These are phyloP conservation scores for Triplophysa tibetana DNA, from an alignment of 2,113 vertebrate species.

Conservation along the genomic window DNA sequence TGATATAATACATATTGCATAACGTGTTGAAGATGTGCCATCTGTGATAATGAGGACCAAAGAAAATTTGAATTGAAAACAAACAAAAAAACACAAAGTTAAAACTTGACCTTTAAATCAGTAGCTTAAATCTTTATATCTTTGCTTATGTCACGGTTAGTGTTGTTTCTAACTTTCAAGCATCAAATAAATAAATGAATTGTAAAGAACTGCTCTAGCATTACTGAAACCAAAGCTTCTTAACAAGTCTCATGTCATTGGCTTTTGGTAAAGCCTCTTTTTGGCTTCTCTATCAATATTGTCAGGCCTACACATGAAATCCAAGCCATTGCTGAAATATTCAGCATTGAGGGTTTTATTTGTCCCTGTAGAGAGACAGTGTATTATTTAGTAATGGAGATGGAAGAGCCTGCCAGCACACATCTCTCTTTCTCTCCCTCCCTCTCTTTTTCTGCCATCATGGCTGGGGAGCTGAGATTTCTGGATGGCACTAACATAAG, in stretches of 20 bases:
- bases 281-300: conserved; percentile 60
- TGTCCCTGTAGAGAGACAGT: conserved; percentile 67
- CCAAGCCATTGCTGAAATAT: conserved; percentile 76
- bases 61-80: no score
- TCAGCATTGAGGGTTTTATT: conserved; percentile 68
- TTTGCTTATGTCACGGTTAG: no score
- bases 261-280: conserved; percentile 30
- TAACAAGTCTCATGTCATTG: conserved; percentile 33
- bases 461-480: conserved; percentile 72
- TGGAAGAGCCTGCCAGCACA: conserved; percentile 73
- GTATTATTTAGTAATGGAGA: conserved; percentile 78
- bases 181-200: conserved; percentile 17
- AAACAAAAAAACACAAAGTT: no score
- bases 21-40: no score
- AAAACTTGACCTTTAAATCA: no score
- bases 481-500: conserved; percentile 64
- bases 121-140: no score
- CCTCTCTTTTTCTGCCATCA: conserved; percentile 58
- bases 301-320: conserved; percentile 74
- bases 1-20: no score
- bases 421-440: conserved; percentile 53
- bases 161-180: background rate
- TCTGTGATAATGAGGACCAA: no score
- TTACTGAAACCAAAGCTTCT: conserved; percentile 8
- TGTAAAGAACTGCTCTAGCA: conserved; percentile 16